Evolutionary conservation across 2,113 vertebrate species (phyloP), one percentile per base, ranked within the genome.

Genomic region (Porphyrio hochstetteri): DNA sequence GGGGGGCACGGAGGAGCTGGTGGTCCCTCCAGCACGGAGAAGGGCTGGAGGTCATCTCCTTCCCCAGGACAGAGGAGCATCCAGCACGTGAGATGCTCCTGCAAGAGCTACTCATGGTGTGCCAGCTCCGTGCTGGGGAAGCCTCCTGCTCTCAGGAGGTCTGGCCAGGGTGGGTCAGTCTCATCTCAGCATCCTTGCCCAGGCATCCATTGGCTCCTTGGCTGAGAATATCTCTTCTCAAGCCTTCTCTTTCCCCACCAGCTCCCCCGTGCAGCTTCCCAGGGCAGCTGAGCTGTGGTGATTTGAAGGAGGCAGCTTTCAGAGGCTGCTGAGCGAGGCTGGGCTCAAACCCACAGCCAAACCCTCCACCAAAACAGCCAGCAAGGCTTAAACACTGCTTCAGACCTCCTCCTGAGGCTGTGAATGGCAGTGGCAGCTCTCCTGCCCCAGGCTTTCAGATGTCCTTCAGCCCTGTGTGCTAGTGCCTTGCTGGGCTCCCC

Each of bases 71-170:
- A 53, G 7, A 67, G 24, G 7, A 71, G n/a, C 24, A 60, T 28
- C 52, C 53, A 61, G 0, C 0, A 11, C 1, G 4, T 2, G 69
- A 81, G 50, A 27, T 63, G 38, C 38, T 31, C 28, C 46, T 35
- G 20, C 44, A 18, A 36, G 42, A 2, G 5, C 36, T 64, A 14
- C 59, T 60, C 46, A 9, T 2, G 1, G 4, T 2, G 23, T 24
- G 17, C n/a, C 27, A n/a, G 52, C 19, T 40, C 56, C 1, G 0
- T 0, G 0, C 50, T 2, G 3, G 65, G 40, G 27, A 75, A 69
- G 48, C 9, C 1, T 8, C 44, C 63, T 33, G 48, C 76, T 77
- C 60, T 42, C 38, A 59, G 72, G 46, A 35, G 20, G 15, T 19
- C 44, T 42, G 70, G 13, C 31, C n/a, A n/a, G n/a, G n/a, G n/a